Conservation (phyloP, 2,113 vertebrate genomes). For the Propithecus coquereli region DNA sequence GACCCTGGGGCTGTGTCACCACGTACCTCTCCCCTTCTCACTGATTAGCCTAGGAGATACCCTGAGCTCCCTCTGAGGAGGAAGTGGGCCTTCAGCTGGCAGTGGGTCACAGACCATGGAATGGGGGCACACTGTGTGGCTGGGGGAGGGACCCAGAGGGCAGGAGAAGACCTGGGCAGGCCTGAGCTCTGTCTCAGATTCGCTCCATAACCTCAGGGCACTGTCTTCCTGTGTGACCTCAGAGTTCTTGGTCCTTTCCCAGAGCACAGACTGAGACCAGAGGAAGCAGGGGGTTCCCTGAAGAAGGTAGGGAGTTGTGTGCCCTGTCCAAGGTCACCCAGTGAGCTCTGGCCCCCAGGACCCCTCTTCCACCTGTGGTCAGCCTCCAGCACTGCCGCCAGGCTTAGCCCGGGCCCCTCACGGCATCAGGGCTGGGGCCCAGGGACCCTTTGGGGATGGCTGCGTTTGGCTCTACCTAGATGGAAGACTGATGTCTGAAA, state of each 20-base stretch:
- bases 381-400: background rate
- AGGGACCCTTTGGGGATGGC: background rate
- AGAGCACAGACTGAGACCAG: background rate
- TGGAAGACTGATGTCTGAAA: background rate
- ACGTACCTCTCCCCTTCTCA: background rate
- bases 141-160: background rate
- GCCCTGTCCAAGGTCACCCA: background rate
- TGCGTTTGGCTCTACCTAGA: background rate
- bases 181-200: background rate
- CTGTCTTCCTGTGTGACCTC: background rate
- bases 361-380: background rate
- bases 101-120: background rate
- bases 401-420: background rate
- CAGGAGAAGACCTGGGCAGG: background rate
- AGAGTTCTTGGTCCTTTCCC: background rate
- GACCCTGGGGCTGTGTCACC: too few relatives aligned
- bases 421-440: background rate
- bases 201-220: background rate
- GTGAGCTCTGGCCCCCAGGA: background rate
- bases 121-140: too few relatives aligned
- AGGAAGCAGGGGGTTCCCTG: background rate
- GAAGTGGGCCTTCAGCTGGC: background rate
- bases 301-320: background rate
- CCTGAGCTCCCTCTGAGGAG: background rate
- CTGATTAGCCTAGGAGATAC: background rate